Evolutionary conservation across 2,797 vertebrate genomes (phyloP).

Genomic region (Austrolebias charrua): DNA sequence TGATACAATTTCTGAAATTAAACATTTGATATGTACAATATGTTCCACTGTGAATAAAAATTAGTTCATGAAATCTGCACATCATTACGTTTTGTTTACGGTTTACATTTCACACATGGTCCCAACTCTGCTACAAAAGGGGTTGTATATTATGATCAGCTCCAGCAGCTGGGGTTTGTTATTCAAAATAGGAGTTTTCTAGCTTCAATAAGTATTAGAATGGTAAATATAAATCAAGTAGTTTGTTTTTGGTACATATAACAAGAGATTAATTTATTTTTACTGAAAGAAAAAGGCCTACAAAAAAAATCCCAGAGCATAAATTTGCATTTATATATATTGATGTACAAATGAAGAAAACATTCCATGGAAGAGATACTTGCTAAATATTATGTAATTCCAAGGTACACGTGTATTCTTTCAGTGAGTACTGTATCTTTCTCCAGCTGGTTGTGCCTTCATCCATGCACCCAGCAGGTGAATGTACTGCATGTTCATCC

Average conservation of each 20-base stretch:
- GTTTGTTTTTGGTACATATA: not conserved
- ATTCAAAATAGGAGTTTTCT: not conserved
- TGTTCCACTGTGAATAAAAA: no score
- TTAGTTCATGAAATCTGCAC: no score
- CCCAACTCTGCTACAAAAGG: no score
- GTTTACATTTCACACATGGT: no score
- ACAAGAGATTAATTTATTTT: not conserved
- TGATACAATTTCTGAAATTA: no score
- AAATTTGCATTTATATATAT: no score
- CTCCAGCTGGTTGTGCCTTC: not conserved
- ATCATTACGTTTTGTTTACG: no score
- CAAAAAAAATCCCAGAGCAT: not conserved
- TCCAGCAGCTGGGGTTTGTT: not conserved
- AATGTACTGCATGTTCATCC: constrained; percentile 1
- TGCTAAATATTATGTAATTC: not conserved
- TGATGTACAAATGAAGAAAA: no score
- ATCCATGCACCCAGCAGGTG: no score
- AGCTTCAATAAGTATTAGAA: not conserved
- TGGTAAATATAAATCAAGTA: not conserved
- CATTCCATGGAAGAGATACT: no score
- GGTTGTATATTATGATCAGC: no score
- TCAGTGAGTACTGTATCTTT: not conserved
- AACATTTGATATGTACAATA: no score
- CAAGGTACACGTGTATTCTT: not conserved
- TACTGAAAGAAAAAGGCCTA: not conserved